Evolutionary conservation across 2,113 vertebrate genomes (phyloP).

Genomic region (Sprattus sprattus): DNA sequence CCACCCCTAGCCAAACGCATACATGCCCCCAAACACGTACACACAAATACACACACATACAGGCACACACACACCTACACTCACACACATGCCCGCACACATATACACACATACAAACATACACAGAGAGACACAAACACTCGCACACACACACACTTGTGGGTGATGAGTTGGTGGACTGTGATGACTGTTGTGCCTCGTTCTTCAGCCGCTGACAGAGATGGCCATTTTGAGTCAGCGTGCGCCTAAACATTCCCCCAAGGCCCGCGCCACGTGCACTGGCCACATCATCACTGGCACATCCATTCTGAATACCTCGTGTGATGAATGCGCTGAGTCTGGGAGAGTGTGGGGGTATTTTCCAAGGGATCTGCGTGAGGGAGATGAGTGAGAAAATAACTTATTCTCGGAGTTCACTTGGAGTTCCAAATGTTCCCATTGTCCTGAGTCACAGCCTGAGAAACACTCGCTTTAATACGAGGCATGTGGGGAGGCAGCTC

Average conservation of each 20-base stretch:
- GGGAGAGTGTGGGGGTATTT: background rate
- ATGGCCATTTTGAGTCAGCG: constrained; percentile 6
- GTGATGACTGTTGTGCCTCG: background rate
- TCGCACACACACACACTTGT: background rate
- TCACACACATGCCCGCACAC: background rate
- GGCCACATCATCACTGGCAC: too few species aligned
- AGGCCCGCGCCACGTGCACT: background rate
- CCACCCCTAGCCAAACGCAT: background rate
- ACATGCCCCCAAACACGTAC: background rate
- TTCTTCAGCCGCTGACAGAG: background rate
- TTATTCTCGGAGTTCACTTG: background rate
- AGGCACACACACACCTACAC: background rate
- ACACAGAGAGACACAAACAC: background rate
- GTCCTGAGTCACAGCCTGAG: background rate
- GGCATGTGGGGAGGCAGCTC: background rate
- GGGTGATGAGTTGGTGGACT: background rate
- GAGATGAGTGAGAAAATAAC: background rate
- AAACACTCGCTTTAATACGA: background rate
- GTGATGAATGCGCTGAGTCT: background rate
- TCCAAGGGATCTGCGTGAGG: background rate
- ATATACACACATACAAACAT: background rate
- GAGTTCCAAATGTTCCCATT: background rate
- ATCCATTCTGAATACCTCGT: background rate
- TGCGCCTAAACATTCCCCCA: background rate
- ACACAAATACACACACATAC: background rate